Percentiles rank a stretch among this genome's conserved stretches.
phyloP scores from a whole-genome alignment of 2,888 invertebrate genomes.

The Perizoma affinitatum region DNA sequence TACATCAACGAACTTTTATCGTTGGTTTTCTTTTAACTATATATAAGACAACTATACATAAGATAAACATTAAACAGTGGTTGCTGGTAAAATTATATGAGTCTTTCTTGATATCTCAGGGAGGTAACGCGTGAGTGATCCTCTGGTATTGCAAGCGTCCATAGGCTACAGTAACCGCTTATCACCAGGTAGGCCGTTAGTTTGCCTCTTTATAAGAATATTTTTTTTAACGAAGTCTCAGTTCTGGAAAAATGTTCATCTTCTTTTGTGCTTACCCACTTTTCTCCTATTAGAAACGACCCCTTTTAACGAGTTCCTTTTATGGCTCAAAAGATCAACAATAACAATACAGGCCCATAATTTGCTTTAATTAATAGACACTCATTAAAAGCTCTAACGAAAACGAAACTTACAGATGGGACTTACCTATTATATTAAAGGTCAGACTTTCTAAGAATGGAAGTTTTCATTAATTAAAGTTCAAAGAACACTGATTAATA shows the following conservation, averaged over 20 bases:
- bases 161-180: no score
- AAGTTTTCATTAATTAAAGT: constrained; percentile 2
- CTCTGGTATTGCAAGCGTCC: no score
- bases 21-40: constrained; percentile 17
- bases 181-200: no score
- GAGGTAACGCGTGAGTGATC: no score
- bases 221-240: constrained; percentile 61
- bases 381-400: constrained; percentile 42
- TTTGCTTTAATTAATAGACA: constrained; percentile 53
- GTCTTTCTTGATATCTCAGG: no score
- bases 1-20: constrained; percentile 17
- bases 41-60: no score
- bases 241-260: constrained; percentile 57
- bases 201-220: no score
- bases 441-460: constrained; percentile 3
- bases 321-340: constrained; percentile 59
- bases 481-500: background rate
- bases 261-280: constrained; percentile 55
- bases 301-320: constrained; percentile 69
- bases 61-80: no score
- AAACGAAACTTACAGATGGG: constrained; percentile 13
- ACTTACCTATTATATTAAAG: background rate
- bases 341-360: constrained; percentile 63
- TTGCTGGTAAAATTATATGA: no score
- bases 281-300: constrained; percentile 59